These are phyloP conservation scores for Myathropa florea DNA, from an alignment of 2,888 invertebrate genomes.

Conservation along the genomic window DNA sequence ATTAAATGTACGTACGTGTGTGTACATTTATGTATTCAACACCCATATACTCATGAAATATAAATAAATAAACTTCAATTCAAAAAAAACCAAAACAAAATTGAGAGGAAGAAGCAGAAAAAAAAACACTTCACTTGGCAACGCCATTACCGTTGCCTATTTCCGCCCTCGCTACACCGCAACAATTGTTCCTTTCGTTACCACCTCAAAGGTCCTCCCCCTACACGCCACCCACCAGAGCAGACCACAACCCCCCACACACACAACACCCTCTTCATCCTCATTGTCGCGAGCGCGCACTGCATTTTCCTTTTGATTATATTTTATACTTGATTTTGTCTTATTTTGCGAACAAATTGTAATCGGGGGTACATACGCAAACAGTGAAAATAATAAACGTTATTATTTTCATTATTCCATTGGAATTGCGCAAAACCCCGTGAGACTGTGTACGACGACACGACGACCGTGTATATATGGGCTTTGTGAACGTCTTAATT, in stretches of 20 bases:
- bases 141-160: conserved; percentile 47
- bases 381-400: conserved; percentile 39
- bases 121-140: conserved; percentile 58
- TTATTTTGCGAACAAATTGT: conserved; percentile 50
- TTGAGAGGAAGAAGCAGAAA: not conserved
- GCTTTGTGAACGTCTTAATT: conserved; percentile 6
- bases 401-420: conserved; percentile 15
- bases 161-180: conserved; percentile 32
- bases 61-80: conserved; percentile 50
- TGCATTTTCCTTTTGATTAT: conserved; percentile 47
- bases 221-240: not conserved
- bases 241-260: not conserved
- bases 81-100: not conserved
- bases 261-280: not conserved
- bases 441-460: not conserved
- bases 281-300: not conserved
- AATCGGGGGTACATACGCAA: conserved; percentile 24
- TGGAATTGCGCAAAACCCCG: conserved; percentile 9
- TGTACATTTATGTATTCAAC: not conserved
- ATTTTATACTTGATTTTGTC: conserved; percentile 23
- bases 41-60: not conserved
- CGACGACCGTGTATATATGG: not conserved
- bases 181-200: conserved; percentile 47
- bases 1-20: not conserved
- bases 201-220: not conserved